A percentile compares a stretch with the other conserved stretches of the same genome.
Evolutionary conservation across 2,113 vertebrate genomes (phyloP).

Genomic region (Engraulis encrasicolus): DNA sequence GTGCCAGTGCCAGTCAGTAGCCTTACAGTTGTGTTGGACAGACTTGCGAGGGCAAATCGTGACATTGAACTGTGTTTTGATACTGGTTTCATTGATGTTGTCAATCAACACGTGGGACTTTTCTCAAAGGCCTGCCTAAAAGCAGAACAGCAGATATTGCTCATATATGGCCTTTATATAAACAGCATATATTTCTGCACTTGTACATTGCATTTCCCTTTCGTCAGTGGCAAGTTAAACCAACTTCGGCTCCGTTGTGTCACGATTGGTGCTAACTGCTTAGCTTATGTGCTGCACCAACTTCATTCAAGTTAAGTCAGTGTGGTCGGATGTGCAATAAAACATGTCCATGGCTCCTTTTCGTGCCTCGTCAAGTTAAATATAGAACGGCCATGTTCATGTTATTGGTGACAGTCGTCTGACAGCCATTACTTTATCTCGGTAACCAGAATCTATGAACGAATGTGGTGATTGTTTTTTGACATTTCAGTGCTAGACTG

Average conservation of each 20-base stretch:
- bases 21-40: not conserved
- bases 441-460: not conserved
- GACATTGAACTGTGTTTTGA: not conserved
- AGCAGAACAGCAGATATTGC: too few species aligned
- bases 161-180: too few species aligned
- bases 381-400: not conserved
- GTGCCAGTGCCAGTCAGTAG: not conserved
- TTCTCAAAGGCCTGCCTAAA: constrained; percentile 5
- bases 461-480: not conserved
- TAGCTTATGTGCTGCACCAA: not conserved
- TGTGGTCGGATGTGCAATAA: not conserved
- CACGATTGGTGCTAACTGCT: not conserved
- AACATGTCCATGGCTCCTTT: too few species aligned
- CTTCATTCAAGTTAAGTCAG: not conserved
- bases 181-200: not conserved
- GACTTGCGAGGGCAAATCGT: not conserved
- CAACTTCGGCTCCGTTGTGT: not conserved
- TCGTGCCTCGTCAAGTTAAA: not conserved
- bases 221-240: not conserved
- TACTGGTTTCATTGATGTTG: not conserved
- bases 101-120: constrained; percentile 41
- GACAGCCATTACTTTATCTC: not conserved
- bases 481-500: not conserved
- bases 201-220: not conserved
- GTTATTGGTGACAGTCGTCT: not conserved